These are phyloP conservation scores for Cylindroiulus punctatus DNA, from an alignment of 2,888 invertebrate genomes.

Conservation along the genomic window DNA sequence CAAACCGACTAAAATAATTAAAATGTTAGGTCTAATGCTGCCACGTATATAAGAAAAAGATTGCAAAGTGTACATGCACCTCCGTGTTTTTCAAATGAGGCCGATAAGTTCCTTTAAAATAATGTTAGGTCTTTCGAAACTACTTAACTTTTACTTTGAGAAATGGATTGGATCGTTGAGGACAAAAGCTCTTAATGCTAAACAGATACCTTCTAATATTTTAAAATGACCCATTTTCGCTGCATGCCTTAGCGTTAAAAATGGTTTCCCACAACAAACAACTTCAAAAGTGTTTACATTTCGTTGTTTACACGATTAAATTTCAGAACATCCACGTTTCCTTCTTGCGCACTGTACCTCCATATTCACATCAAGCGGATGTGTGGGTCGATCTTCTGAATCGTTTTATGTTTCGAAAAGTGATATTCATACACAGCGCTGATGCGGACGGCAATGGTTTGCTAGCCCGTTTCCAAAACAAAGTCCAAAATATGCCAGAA, in stretches of 20 bases:
- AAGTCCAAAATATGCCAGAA: slow-evolving; percentile 90
- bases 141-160: no score
- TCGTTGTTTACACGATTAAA: neutral
- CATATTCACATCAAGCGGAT: slow-evolving; percentile 98
- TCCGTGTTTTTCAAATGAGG: no score
- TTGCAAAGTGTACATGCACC: no score
- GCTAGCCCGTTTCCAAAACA: slow-evolving; percentile 91
- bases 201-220: no score
- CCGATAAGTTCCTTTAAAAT: no score
- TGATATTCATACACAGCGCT: slow-evolving; percentile 94
- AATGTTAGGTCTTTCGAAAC: no score
- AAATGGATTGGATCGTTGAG: no score
- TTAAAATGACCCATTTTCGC: neutral
- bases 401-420: slow-evolving; percentile 89
- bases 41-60: no score
- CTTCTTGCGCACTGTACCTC: slow-evolving; percentile 95
- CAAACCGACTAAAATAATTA: no score
- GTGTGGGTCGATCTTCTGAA: slow-evolving; percentile 96
- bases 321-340: slow-evolving; percentile 94
- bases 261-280: neutral
- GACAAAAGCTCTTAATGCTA: no score
- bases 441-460: slow-evolving; percentile 95
- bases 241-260: neutral
- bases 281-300: neutral
- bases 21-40: no score